Conservation (phyloP, 2,113 vertebrate species). For the Notarius lentiginosus region DNA sequence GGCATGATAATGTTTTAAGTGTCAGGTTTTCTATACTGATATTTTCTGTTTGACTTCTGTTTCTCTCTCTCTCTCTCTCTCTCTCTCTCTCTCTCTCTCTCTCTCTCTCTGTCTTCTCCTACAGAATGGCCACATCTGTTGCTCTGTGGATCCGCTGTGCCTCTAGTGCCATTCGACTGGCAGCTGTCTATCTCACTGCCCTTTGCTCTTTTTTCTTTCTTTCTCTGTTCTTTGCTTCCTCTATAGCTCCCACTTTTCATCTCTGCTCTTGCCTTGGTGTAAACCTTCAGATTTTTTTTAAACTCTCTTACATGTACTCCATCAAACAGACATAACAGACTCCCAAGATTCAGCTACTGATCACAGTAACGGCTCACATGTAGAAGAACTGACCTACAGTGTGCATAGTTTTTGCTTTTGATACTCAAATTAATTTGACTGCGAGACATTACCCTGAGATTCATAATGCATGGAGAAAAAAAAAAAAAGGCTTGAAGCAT, state of each 20-base stretch:
- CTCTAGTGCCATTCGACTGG: conserved; percentile 74
- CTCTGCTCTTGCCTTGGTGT: conserved; percentile 21
- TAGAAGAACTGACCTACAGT: background rate
- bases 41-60: background rate
- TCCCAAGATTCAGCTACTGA: background rate
- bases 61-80: background rate
- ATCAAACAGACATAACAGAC: background rate
- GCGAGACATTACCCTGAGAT: background rate
- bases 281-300: conserved; percentile 28
- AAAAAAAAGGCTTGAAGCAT: background rate
- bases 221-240: background rate
- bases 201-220: background rate
- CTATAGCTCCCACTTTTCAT: background rate
- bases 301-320: conserved; percentile 9
- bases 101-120: background rate
- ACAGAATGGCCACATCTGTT: conserved; percentile 86
- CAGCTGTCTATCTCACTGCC: conserved; percentile 7
- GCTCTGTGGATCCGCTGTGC: conserved; percentile 89
- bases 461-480: conserved; percentile 22
- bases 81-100: background rate
- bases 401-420: conserved; percentile 21
- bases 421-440: background rate
- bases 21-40: conserved; percentile 28
- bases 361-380: background rate
- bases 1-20: conserved; percentile 1